phyloP scores from a whole-genome alignment of 2,797 vertebrate genomes.

The Atherinosoma microstoma region DNA sequence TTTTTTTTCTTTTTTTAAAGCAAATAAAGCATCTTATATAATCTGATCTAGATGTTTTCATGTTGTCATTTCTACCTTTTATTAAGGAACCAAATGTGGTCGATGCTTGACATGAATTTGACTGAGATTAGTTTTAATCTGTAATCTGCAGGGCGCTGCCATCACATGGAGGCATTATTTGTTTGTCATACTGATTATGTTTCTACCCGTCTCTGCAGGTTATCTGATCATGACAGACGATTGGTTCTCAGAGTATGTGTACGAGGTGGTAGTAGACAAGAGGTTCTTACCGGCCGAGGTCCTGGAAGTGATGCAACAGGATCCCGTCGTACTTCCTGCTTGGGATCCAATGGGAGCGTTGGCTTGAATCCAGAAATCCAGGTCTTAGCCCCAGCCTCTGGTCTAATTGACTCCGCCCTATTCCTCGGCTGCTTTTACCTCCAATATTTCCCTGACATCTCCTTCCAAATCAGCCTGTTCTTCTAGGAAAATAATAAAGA shows the following conservation, averaged over 20 bases:
- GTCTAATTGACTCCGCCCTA: slow-evolving; percentile 73
- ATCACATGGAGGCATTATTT: neutral
- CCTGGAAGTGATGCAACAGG: slow-evolving; percentile 91
- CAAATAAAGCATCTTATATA: neutral
- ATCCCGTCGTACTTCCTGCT: slow-evolving; percentile 91
- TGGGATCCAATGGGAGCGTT: slow-evolving; percentile 99
- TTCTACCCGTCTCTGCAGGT: slow-evolving; percentile 78
- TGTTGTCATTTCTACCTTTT: neutral
- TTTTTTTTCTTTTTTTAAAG: too few relatives aligned
- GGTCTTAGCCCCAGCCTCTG: slow-evolving; percentile 63
- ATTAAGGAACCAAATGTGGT: neutral
- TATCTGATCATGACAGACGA: slow-evolving; percentile 98
- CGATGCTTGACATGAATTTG: neutral
- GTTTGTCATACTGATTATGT: neutral
- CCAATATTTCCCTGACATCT: slow-evolving; percentile 34
- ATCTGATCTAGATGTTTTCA: neutral
- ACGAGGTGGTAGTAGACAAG: slow-evolving; percentile 97
- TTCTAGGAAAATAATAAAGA: slow-evolving; percentile 81
- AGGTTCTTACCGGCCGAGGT: slow-evolving; percentile 87
- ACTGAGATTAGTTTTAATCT: neutral
- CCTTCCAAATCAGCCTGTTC: slow-evolving; percentile 64
- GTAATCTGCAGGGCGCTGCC: neutral
- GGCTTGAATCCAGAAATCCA: slow-evolving; percentile 81
- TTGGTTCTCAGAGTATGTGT: slow-evolving; percentile 98
- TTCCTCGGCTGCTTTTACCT: slow-evolving; percentile 74